These are phyloP conservation scores for Apostichopus californicus DNA, from an alignment of 35 echinoderm and acorn worm species.

Conservation along the genomic window DNA sequence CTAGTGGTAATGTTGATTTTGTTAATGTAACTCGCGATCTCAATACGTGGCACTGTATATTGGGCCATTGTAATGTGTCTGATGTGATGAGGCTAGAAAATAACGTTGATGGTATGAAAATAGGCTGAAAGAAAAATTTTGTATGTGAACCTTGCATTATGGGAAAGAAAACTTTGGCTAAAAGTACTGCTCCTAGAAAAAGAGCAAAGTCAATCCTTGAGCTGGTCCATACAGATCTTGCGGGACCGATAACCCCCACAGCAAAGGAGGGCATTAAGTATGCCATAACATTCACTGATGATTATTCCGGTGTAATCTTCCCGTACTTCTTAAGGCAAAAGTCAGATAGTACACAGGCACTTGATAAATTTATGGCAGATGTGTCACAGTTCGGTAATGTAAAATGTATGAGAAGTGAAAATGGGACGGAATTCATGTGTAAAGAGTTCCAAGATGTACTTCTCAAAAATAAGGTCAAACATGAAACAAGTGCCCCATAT, in stretches of 20 bases:
- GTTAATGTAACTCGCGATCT: not conserved
- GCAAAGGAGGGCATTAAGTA: constrained; percentile 57
- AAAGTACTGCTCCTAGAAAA: constrained; percentile 31
- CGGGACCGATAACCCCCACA: constrained; percentile 32
- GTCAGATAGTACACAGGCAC: constrained; percentile 29
- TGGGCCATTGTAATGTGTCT: constrained; percentile 18
- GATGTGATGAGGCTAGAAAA: constrained; percentile 47
- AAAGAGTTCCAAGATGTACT: constrained; percentile 36
- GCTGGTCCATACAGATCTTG: constrained; percentile 53
- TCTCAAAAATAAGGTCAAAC: constrained; percentile 43
- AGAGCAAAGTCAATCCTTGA: constrained; percentile 16
- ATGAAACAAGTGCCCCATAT: constrained; percentile 56
- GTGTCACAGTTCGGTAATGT: constrained; percentile 24
- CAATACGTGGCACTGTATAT: constrained; percentile 1
- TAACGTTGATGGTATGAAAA: constrained; percentile 50
- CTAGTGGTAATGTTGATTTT: not conserved
- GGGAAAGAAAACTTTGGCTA: constrained; percentile 40
- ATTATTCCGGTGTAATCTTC: constrained; percentile 59
- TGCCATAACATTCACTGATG: constrained; percentile 57
- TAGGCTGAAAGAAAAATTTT: not conserved
- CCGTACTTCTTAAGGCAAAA: constrained; percentile 57
- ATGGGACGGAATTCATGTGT: constrained; percentile 59
- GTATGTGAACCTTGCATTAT: constrained; percentile 43
- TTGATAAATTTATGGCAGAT: constrained; percentile 53
- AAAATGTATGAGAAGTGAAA: constrained; percentile 65